Conservation (phyloP, 1,140 invertebrate genomes). For the Platorchestia sp. region DNA sequence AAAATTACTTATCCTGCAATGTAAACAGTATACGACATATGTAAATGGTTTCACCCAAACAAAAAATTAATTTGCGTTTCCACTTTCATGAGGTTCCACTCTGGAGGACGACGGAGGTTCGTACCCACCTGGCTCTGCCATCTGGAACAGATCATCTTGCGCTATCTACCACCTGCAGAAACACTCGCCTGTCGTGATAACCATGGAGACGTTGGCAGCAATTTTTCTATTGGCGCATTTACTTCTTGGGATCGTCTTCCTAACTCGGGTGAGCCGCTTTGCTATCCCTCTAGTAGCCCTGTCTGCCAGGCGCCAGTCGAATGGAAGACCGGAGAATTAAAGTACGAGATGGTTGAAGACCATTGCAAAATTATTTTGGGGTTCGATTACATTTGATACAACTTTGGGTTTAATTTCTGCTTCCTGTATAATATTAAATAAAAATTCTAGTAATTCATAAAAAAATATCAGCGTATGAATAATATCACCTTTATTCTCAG, state of each 20-base stretch:
- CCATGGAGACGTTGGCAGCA: not conserved
- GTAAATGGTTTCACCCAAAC: not conserved
- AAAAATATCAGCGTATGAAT: no score
- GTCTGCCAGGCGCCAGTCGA: not conserved
- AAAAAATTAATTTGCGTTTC: not conserved
- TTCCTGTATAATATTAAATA: no score
- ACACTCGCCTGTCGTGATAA: not conserved
- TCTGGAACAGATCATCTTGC: conserved; percentile 1
- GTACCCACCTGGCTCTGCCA: not conserved
- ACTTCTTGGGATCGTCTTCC: not conserved
- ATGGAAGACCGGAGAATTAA: not conserved
- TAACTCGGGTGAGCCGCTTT: not conserved
- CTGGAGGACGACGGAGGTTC: not conserved
- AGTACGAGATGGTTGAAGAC: no score
- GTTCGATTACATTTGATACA: no score
- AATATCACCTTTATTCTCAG: no score
- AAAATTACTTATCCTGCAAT: not conserved
- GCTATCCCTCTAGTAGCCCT: not conserved
- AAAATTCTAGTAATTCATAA: no score
- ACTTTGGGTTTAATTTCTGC: no score
- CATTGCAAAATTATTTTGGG: no score
- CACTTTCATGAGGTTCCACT: not conserved
- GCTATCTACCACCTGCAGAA: conserved; percentile 13
- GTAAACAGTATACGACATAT: not conserved
- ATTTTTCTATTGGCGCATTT: not conserved